These are phyloP conservation scores for Heliothis peltigera DNA, from an alignment of 2,888 invertebrate species.

Conservation along the genomic window DNA sequence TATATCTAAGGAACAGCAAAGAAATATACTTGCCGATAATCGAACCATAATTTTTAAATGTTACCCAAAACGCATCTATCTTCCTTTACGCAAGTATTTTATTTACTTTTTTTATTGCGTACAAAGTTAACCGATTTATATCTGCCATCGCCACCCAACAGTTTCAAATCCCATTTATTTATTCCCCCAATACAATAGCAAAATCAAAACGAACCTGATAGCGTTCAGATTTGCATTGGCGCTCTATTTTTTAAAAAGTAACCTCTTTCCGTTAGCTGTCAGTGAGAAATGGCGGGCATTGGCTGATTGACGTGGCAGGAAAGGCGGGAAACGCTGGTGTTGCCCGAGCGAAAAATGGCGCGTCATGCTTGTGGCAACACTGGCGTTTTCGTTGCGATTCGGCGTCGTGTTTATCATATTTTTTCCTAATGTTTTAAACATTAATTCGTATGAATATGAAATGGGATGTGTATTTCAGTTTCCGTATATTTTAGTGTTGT, in stretches of 20 bases:
- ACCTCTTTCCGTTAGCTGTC: slow-evolving; percentile 74
- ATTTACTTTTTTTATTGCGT: slow-evolving; percentile 8
- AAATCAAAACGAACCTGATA: slow-evolving; percentile 53
- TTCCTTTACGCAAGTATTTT: background rate
- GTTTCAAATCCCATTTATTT: slow-evolving; percentile 49
- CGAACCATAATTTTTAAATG: background rate
- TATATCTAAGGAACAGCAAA: too few relatives aligned
- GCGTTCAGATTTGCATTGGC: slow-evolving; percentile 59
- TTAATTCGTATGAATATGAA: slow-evolving; percentile 39
- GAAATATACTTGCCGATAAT: too few relatives aligned
- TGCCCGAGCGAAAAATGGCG: slow-evolving; percentile 72
- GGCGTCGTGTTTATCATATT: slow-evolving; percentile 38
- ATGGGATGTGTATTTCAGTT: slow-evolving; percentile 21
- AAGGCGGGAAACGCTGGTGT: slow-evolving; percentile 61
- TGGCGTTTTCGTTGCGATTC: slow-evolving; percentile 22
- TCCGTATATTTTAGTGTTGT: slow-evolving; percentile 10
- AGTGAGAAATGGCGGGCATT: slow-evolving; percentile 80
- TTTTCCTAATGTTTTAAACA: slow-evolving; percentile 52
- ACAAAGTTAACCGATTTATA: slow-evolving; percentile 46
- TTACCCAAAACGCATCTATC: background rate
- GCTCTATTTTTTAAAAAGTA: slow-evolving; percentile 68
- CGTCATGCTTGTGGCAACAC: slow-evolving; percentile 72
- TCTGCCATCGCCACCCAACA: slow-evolving; percentile 38
- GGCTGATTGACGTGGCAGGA: slow-evolving; percentile 81
- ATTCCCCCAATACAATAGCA: slow-evolving; percentile 26